These are phyloP conservation scores for Erythrolamprus reginae DNA, from an alignment of 2,113 vertebrate species.

Conservation along the genomic window DNA sequence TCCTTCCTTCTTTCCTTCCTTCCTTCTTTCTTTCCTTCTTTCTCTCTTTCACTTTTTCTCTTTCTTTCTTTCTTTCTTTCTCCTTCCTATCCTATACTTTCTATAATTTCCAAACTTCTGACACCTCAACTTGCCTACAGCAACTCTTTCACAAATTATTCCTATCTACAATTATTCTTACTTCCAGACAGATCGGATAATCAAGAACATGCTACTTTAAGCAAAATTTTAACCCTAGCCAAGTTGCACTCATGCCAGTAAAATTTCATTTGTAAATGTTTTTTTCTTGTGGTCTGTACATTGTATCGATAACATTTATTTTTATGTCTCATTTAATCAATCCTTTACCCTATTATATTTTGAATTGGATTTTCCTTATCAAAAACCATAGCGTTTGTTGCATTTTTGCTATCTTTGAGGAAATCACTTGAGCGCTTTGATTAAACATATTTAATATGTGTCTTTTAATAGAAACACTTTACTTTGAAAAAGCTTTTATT, in stretches of 20 bases:
- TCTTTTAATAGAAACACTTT: not conserved
- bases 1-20: too few species aligned
- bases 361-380: not conserved
- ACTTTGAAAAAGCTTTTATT: not conserved
- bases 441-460: not conserved
- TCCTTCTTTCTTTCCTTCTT: too few species aligned
- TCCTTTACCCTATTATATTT: not conserved
- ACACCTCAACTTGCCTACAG: not conserved
- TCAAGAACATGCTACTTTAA: not conserved
- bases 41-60: accelerated
- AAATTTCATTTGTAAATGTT: not conserved
- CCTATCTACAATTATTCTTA: not conserved
- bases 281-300: not conserved
- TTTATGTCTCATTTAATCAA: not conserved
- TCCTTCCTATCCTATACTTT: not conserved
- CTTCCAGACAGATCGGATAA: not conserved
- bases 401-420: not conserved
- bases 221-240: not conserved
- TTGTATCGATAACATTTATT: not conserved
- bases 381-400: not conserved
- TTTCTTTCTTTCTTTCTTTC: not conserved
- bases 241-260: not conserved
- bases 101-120: not conserved
- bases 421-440: not conserved
- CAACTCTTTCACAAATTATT: not conserved